Evolutionary conservation across 2,797 vertebrate species (phyloP).

Genomic region (Bovichtus variegatus): DNA sequence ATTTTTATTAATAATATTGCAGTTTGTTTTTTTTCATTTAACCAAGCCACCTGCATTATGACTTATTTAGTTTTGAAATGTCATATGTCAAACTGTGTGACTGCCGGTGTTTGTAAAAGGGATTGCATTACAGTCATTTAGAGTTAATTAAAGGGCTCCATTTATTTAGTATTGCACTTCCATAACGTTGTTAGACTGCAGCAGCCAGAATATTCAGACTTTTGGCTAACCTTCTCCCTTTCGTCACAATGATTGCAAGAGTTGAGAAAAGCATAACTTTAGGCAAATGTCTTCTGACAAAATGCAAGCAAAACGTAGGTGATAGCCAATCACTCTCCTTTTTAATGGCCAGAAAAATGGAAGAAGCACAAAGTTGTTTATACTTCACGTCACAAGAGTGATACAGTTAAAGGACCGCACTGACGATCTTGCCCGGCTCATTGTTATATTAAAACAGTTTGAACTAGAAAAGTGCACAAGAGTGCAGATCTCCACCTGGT

Average conservation of each 20-base stretch:
- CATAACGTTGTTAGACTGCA: not conserved
- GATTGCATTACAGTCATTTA: not conserved
- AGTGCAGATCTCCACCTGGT: too few species aligned
- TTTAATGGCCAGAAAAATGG: too few species aligned
- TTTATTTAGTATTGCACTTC: not conserved
- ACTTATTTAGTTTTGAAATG: not conserved
- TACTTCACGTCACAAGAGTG: too few species aligned
- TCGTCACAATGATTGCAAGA: not conserved
- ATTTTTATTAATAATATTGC: not conserved
- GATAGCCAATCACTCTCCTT: too few species aligned
- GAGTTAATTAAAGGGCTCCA: conserved; percentile 1
- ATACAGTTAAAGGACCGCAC: too few species aligned
- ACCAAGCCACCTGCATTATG: not conserved
- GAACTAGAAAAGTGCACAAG: too few species aligned
- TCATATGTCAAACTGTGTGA: not conserved
- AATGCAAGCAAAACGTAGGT: too few species aligned
- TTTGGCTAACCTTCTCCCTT: not conserved
- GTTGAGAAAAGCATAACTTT: too few species aligned
- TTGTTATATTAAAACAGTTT: too few species aligned
- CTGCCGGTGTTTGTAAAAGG: not conserved
- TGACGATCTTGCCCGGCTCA: too few species aligned
- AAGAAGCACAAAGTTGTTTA: too few species aligned
- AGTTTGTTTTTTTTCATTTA: conserved; percentile 1
- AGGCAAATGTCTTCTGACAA: too few species aligned
- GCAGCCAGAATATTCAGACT: not conserved